phyloP scores from a whole-genome alignment of 2,888 invertebrate species.

The Tanytarsus gracilentus region DNA sequence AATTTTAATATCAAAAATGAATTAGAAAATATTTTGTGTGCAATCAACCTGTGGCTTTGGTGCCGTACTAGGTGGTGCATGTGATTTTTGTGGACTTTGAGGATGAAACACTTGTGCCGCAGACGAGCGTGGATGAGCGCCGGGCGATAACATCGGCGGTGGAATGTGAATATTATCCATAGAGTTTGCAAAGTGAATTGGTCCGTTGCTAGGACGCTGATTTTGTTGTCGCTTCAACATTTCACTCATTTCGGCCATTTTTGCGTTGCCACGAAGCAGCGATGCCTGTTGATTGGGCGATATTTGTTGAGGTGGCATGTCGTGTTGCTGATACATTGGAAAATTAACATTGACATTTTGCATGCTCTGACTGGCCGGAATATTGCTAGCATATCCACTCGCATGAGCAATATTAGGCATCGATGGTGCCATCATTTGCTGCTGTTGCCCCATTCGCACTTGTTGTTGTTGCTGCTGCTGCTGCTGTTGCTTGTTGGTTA shows the following conservation, averaged over 20 bases:
- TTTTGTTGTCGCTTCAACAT: constrained; percentile 57
- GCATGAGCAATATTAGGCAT: constrained; percentile 42
- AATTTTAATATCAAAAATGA: not conserved
- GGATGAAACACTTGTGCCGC: constrained; percentile 37
- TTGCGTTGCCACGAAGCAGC: constrained; percentile 47
- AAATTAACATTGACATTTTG: constrained; percentile 39
- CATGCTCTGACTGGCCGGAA: constrained; percentile 43
- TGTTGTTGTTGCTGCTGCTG: constrained; percentile 36
- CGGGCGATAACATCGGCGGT: constrained; percentile 5
- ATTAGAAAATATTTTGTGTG: constrained; percentile 24
- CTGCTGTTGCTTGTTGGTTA: constrained; percentile 34
- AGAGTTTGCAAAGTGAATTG: constrained; percentile 34
- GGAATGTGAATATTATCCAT: constrained; percentile 29
- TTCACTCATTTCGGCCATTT: constrained; percentile 73
- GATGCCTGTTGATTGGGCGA: constrained; percentile 31
- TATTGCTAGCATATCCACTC: constrained; percentile 34
- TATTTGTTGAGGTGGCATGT: constrained; percentile 32
- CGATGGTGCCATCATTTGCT: constrained; percentile 41
- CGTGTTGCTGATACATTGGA: constrained; percentile 31
- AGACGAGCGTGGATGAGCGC: constrained; percentile 28
- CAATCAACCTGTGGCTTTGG: constrained; percentile 48
- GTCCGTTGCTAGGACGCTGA: constrained; percentile 37
- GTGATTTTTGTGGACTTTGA: constrained; percentile 46
- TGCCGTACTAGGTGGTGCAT: constrained; percentile 47
- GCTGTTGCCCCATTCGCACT: constrained; percentile 37